These are phyloP conservation scores for Peromyscus melanophrys DNA, from an alignment of 2,797 vertebrate species.

Conservation along the genomic window DNA sequence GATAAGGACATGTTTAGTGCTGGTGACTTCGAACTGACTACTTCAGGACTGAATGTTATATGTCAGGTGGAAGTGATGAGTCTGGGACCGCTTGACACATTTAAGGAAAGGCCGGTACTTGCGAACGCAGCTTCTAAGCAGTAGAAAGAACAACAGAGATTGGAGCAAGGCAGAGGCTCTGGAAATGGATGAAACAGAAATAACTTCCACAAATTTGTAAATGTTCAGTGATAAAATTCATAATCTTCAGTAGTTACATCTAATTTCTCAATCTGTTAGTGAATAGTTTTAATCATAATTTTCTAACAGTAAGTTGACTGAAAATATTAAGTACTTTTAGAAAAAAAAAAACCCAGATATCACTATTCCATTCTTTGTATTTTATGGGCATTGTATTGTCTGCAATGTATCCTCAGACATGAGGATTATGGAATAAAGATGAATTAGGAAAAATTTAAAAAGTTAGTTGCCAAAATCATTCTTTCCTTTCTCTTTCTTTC, in stretches of 20 bases:
- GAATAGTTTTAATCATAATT: not conserved
- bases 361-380: not conserved
- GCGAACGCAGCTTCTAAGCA: not conserved
- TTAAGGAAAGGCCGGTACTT: not conserved
- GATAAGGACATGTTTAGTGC: not conserved
- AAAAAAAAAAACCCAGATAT: conserved; percentile 2
- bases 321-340: not conserved
- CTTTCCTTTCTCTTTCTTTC: not conserved
- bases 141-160: not conserved
- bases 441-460: not conserved
- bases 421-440: not conserved
- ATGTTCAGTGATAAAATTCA: not conserved
- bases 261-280: not conserved
- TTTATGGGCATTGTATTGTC: not conserved
- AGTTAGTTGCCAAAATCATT: not conserved
- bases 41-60: not conserved
- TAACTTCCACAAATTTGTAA: not conserved
- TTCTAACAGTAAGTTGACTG: not conserved
- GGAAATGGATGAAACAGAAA: not conserved
- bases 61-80: not conserved
- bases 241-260: not conserved
- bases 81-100: not conserved
- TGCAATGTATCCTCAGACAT: not conserved
- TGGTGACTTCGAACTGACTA: not conserved
- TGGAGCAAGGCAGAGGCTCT: not conserved